These are phyloP conservation scores for Keiferia lycopersicella DNA, from an alignment of 2,888 invertebrate genomes.

Conservation along the genomic window DNA sequence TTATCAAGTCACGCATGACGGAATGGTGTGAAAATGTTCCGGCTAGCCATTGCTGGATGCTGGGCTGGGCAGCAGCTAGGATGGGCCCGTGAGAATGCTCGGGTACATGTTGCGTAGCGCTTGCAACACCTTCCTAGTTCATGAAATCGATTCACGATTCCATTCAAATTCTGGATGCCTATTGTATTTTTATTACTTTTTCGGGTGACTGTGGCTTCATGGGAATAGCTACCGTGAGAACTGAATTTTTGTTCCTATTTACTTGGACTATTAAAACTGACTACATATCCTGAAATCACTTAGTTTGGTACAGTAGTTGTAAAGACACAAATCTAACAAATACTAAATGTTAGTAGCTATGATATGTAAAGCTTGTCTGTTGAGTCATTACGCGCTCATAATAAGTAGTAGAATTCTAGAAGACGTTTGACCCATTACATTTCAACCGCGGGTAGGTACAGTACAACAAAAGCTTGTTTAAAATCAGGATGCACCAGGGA, in stretches of 20 bases:
- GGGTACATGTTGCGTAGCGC: conserved; percentile 12
- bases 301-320: no score
- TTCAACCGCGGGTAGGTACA: no score
- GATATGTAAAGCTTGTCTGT: no score
- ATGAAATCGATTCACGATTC: neutral
- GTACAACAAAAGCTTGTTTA: no score
- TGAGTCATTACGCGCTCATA: no score
- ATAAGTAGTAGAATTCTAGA: no score
- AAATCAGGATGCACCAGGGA: no score
- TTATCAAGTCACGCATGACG: conserved; percentile 57
- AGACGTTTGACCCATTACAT: no score
- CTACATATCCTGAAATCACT: no score
- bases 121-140: conserved; percentile 34
- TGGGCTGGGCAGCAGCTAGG: conserved; percentile 57
- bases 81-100: conserved; percentile 60
- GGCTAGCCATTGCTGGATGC: conserved; percentile 42
- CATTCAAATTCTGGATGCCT: conserved; percentile 6
- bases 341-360: no score
- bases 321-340: no score
- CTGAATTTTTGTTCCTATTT: neutral
- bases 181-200: conserved; percentile 2
- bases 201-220: neutral
- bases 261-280: no score
- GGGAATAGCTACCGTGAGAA: conserved; percentile 1
- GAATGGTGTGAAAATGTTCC: conserved; percentile 69